Base-by-base conservation (phyloP, 2,797 vertebrate species). In the Tympanoctomys barrerae region DNA sequence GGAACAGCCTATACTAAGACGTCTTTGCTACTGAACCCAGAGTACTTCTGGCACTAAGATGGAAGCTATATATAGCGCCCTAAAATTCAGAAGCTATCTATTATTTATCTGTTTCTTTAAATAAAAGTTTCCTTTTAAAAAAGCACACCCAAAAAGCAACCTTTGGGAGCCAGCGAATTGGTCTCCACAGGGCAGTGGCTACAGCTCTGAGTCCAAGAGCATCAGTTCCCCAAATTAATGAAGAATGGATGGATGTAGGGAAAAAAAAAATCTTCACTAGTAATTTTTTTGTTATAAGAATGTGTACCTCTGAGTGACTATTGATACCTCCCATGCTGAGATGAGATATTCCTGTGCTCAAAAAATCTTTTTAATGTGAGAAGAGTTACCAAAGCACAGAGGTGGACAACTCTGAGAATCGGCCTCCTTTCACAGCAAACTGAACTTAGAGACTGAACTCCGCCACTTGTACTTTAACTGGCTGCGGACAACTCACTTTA, bases 11-110 rank as follows among this genome's bases (percentile, higher is more conserved):
- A 82, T 85, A 33, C 73, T 75, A 83, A 68, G 64, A 24, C 28
- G 39, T 10, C 22, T n/a, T 83, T 90, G 46, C 33, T 78, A 39
- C 11, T 26, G 52, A 84, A 66, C 18, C 39, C 28, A 36, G 87
- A 64, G 28, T 46, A 39, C 61, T 84, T 62, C 54, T 81, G 66
- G 33, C 49, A 61, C 26, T 39, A 61, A 95, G 19, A 64, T 28
- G 81, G 54, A 90, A 92, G 90, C 54, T 80, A 95, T 84, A 86
- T 21, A 84, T 24, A 80, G 9, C 31, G 57, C 75, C 75, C 36
- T 83, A 57, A 96, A 92, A 86, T 70, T 57, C 21, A 94, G 85
- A 91, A 94, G 49, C 49, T 70, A 57, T 61, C 49, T 75, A 33
- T 59, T 71, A 92, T 78, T 85, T 87, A 71, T 59, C 14, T 89